A percentile compares a stretch with the other conserved stretches of the same genome.
These are phyloP conservation scores for Merluccius polli DNA, from an alignment of 2,797 vertebrate species.

Conservation along the genomic window DNA sequence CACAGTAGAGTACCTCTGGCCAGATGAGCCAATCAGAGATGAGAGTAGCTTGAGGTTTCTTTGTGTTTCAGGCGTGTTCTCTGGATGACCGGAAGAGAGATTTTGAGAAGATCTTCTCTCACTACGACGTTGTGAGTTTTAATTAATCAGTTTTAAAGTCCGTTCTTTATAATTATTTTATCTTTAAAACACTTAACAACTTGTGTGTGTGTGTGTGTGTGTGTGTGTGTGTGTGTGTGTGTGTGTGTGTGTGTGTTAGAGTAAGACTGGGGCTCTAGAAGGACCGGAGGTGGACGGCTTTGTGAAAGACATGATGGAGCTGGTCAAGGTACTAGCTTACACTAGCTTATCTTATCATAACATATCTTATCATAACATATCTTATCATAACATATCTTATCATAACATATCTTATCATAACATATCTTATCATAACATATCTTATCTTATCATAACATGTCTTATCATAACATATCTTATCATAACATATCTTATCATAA, in stretches of 20 bases:
- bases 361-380: too few species aligned
- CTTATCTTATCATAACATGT: too few species aligned
- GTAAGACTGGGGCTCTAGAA: conserved; percentile 86
- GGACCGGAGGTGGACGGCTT: conserved; percentile 94
- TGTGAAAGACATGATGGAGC: conserved; percentile 97
- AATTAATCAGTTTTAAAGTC: not conserved
- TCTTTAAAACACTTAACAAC: not conserved
- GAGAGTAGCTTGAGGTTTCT: conserved; percentile 1
- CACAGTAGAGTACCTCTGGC: too few species aligned
- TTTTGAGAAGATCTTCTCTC: conserved; percentile 92
- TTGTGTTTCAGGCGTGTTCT: conserved; percentile 75
- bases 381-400: too few species aligned
- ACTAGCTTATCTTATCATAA: too few species aligned
- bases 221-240: too few species aligned
- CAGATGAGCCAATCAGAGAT: too few species aligned
- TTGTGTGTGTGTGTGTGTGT: conserved; percentile 25
- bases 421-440: too few species aligned
- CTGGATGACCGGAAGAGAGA: conserved; percentile 84
- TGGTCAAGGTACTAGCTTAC: conserved; percentile 80
- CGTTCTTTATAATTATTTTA: too few species aligned
- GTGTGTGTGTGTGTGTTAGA: conserved; percentile 61
- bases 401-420: too few species aligned
- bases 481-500: too few species aligned
- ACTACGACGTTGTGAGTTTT: conserved; percentile 89
- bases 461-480: too few species aligned